Conservation (phyloP, 2,113 vertebrate genomes). For the Candoia aspera region DNA sequence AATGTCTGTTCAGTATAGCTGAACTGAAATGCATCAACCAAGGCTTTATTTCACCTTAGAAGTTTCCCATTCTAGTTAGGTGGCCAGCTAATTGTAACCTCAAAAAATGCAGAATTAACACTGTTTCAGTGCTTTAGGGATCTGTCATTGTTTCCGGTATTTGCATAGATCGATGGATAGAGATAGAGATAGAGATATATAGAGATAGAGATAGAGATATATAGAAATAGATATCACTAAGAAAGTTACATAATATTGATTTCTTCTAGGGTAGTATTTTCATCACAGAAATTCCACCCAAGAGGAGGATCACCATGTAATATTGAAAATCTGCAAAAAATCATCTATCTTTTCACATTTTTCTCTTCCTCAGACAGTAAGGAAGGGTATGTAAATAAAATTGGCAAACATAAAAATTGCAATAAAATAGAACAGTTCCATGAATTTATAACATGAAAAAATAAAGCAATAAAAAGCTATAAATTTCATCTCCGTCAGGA, state of each 20-base stretch:
- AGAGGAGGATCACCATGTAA: background rate
- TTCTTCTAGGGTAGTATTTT: slow-evolving; percentile 2
- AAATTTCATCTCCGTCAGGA: slow-evolving; percentile 43
- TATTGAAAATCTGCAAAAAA: slow-evolving; percentile 52
- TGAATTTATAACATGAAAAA: slow-evolving; percentile 52
- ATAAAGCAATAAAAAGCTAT: slow-evolving; percentile 57
- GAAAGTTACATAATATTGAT: slow-evolving; percentile 56
- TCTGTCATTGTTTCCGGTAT: background rate
- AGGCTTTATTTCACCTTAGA: background rate
- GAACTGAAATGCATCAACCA: background rate
- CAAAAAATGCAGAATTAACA: background rate
- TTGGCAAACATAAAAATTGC: slow-evolving; percentile 52
- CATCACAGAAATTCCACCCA: background rate
- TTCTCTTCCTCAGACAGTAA: slow-evolving; percentile 22
- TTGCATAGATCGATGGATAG: too few relatives aligned
- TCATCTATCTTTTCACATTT: slow-evolving; percentile 34
- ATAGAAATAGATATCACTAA: slow-evolving; percentile 52
- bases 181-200: too few relatives aligned
- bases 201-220: slow-evolving; percentile 51
- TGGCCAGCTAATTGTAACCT: background rate
- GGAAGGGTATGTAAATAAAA: slow-evolving; percentile 61
- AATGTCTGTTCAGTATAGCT: background rate
- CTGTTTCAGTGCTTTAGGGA: background rate
- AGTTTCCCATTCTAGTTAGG: background rate
- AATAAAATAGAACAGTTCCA: slow-evolving; percentile 49